A percentile compares a stretch with the other conserved stretches of the same genome.
Conservation (phyloP, 2,888 invertebrate genomes). For the Apodemia hepburni region DNA sequence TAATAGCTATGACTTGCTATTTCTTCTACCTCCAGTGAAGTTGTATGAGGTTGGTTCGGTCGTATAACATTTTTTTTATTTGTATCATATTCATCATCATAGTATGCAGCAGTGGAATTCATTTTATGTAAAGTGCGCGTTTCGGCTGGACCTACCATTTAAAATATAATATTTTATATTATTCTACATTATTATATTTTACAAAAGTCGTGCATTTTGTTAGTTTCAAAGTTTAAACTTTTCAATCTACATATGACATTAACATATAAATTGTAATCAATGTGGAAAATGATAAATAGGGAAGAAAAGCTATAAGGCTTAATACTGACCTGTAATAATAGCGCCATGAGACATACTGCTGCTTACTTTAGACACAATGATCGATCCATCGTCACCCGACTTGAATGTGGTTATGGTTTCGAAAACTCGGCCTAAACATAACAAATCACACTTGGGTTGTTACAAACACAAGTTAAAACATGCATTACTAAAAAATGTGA, state of each 20-base stretch:
- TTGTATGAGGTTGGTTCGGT: constrained; percentile 72
- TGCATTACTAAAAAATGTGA: constrained; percentile 60
- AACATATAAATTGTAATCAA: constrained; percentile 1
- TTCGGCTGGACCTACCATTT: constrained; percentile 84
- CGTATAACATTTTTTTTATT: constrained; percentile 56
- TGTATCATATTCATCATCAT: constrained; percentile 77
- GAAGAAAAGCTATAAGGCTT: constrained; percentile 60
- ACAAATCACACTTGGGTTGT: constrained; percentile 74
- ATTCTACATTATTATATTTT: neutral
- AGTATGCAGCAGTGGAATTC: constrained; percentile 80
- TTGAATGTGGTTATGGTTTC: constrained; percentile 78
- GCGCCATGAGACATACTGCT: constrained; percentile 82
- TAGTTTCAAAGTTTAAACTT: constrained; percentile 42
- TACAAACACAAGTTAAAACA: constrained; percentile 67
- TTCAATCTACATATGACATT: constrained; percentile 44
- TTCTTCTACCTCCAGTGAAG: constrained; percentile 80
- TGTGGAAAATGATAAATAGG: constrained; percentile 28
- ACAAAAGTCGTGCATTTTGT: constrained; percentile 3
- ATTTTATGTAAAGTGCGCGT: constrained; percentile 84
- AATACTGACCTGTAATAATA: constrained; percentile 82
- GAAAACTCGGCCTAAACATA: constrained; percentile 78
- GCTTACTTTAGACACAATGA: constrained; percentile 79
- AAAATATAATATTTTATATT: constrained; percentile 46
- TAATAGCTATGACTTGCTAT: constrained; percentile 81
- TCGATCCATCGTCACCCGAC: constrained; percentile 67